These are phyloP conservation scores for Anisognathus igniventris DNA, from an alignment of 2,797 vertebrate species.

Conservation along the genomic window DNA sequence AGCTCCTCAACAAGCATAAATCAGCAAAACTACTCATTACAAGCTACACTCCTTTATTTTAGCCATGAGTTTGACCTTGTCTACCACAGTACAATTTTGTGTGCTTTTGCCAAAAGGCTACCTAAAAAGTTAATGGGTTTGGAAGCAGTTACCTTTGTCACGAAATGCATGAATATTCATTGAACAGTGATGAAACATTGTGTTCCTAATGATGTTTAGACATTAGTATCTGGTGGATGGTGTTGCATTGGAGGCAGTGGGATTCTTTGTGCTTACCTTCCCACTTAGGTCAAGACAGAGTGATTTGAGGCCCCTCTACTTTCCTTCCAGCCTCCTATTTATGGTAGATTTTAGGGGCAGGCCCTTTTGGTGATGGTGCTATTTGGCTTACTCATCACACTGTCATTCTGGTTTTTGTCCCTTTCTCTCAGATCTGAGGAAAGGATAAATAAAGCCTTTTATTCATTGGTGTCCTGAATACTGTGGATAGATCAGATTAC, in stretches of 20 bases:
- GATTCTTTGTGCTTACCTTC: background rate
- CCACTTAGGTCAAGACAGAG: background rate
- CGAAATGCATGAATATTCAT: background rate
- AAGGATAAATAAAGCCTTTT: background rate
- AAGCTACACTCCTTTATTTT: background rate
- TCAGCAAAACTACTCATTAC: background rate
- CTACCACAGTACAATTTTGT: background rate
- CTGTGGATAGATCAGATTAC: background rate
- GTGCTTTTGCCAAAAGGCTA: background rate
- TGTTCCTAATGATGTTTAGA: background rate
- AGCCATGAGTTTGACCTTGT: background rate
- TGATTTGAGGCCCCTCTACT: background rate
- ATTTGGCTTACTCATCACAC: background rate
- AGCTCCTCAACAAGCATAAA: background rate
- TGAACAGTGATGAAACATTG: background rate
- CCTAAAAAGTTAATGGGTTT: background rate
- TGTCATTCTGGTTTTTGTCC: background rate
- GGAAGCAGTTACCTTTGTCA: background rate
- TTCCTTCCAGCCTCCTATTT: background rate
- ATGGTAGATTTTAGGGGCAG: background rate
- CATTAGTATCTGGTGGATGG: background rate
- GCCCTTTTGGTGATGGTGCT: background rate
- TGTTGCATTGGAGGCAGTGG: background rate
- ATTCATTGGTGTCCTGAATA: background rate
- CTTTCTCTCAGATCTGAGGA: background rate